phyloP scores from a whole-genome alignment of 53 echinoderm and acorn worm species.

The Patiria pectinifera region DNA sequence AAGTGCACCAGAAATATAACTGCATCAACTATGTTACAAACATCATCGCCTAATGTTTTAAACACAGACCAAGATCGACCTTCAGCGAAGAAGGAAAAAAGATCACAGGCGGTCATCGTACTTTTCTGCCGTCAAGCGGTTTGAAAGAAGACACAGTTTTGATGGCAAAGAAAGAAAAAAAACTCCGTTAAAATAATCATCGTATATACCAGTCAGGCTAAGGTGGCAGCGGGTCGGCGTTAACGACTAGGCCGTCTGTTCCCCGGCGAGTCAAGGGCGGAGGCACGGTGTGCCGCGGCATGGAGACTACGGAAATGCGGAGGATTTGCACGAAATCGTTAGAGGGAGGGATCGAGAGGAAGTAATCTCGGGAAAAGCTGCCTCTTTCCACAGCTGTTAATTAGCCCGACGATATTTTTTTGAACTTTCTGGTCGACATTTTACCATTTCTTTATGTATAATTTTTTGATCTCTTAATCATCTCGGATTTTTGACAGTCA shows the following conservation, averaged over 20 bases:
- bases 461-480: constrained; percentile 13
- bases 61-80: neutral
- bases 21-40: too few relatives aligned
- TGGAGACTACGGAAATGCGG: constrained; percentile 30
- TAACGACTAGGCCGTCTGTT: constrained; percentile 64
- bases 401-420: constrained; percentile 7
- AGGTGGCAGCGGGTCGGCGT: constrained; percentile 46
- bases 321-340: constrained; percentile 11
- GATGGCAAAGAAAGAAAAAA: constrained; percentile 4
- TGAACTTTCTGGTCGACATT: neutral
- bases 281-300: neutral
- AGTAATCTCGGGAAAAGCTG: constrained; percentile 15
- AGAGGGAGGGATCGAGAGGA: neutral
- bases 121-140: constrained; percentile 32
- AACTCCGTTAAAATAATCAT: constrained; percentile 37
- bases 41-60: too few relatives aligned
- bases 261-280: constrained; percentile 46
- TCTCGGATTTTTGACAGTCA: neutral
- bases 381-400: constrained; percentile 50
- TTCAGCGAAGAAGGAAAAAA: neutral
- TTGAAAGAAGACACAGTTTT: constrained; percentile 36
- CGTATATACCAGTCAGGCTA: neutral
- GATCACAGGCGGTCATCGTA: constrained; percentile 31
- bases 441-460: constrained; percentile 11
- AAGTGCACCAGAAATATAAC: too few relatives aligned